phyloP scores from a whole-genome alignment of 2,113 vertebrate species.

The Delphinapterus leucas region DNA sequence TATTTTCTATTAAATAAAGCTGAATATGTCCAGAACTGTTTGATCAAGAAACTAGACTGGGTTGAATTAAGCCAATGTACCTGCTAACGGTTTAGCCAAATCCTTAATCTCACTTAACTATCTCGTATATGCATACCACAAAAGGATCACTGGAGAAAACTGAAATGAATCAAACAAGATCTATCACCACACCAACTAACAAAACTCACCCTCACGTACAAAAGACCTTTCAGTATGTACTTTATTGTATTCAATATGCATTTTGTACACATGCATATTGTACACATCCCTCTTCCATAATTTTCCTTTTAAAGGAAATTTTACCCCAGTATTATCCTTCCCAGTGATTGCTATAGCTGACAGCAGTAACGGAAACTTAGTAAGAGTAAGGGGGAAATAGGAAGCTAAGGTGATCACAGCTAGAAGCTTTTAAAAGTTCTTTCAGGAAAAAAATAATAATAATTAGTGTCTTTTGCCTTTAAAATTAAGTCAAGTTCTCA shows the following conservation, averaged over 20 bases:
- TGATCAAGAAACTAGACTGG: not conserved
- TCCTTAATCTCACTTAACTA: not conserved
- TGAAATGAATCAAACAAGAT: not conserved
- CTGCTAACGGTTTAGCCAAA: not conserved
- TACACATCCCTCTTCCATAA: not conserved
- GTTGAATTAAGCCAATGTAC: not conserved
- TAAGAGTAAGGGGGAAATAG: not conserved
- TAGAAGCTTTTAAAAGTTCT: slow-evolving; percentile 11
- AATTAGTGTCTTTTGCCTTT: not conserved
- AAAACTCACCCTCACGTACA: not conserved
- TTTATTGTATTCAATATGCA: not conserved
- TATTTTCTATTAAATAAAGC: slow-evolving; percentile 23
- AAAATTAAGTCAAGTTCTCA: slow-evolving; percentile 24
- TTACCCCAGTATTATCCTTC: not conserved
- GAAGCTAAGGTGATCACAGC: not conserved
- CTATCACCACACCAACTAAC: not conserved
- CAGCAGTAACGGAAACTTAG: not conserved
- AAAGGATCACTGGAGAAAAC: not conserved
- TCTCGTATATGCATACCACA: not conserved
- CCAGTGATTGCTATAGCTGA: not conserved
- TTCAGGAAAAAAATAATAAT: not conserved
- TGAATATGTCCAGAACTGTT: not conserved
- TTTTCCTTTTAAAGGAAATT: slow-evolving; percentile 5
- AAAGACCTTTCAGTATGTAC: not conserved
- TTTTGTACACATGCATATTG: not conserved